phyloP scores from a whole-genome alignment of 2,797 vertebrate species.

The Anomalospiza imberbis region DNA sequence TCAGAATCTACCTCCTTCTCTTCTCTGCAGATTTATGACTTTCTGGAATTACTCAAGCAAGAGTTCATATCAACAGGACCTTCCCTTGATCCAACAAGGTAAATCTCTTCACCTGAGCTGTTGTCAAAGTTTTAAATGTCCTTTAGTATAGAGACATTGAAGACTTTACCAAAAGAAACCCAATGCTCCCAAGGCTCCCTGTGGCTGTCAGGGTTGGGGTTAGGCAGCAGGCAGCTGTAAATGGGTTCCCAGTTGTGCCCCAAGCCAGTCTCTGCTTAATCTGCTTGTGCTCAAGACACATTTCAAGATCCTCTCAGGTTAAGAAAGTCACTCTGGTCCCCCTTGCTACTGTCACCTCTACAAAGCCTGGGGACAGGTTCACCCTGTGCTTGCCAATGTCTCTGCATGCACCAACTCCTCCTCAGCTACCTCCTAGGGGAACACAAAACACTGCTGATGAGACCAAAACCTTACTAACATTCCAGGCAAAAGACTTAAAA shows the following conservation, averaged over 20 bases:
- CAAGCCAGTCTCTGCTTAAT: background rate
- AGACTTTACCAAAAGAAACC: background rate
- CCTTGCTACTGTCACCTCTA: background rate
- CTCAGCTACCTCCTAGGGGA: background rate
- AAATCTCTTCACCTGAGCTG: background rate
- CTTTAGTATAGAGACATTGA: background rate
- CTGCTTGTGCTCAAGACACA: background rate
- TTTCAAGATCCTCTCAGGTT: background rate
- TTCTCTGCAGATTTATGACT: background rate
- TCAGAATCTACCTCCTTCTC: background rate
- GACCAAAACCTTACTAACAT: background rate
- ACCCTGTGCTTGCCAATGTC: background rate
- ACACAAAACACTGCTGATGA: background rate
- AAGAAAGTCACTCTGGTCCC: background rate
- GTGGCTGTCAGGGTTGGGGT: rapidly evolving
- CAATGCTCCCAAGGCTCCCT: background rate
- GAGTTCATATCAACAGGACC: background rate
- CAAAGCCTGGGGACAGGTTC: background rate
- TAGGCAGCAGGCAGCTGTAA: background rate
- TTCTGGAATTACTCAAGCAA: background rate
- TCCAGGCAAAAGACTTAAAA: background rate
- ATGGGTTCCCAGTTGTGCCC: background rate
- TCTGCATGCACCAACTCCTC: background rate
- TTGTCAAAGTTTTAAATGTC: background rate
- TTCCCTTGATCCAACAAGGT: background rate